A percentile compares a stretch with the other conserved stretches of the same genome.
Evolutionary conservation across 1,140 invertebrate genomes (phyloP).

Genomic region (Lasioglossum albipes): DNA sequence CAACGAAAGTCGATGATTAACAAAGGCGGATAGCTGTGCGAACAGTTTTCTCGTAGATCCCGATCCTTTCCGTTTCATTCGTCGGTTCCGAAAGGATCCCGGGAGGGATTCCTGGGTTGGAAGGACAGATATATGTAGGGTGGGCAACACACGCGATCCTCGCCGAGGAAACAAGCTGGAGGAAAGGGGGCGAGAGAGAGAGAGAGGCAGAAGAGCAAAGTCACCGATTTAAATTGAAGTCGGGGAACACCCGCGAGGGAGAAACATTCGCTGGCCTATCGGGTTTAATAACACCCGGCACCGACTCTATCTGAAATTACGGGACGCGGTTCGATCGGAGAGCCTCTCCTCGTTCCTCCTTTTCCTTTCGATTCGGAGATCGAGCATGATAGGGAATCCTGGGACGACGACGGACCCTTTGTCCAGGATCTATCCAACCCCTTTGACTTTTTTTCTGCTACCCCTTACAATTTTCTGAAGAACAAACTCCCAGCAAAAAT

Average conservation of each 20-base stretch:
- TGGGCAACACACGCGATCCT: slow-evolving; percentile 5
- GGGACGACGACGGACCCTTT: not conserved
- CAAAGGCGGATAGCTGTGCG: slow-evolving; percentile 72
- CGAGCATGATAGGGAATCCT: slow-evolving; percentile 37
- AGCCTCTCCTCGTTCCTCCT: slow-evolving; percentile 20
- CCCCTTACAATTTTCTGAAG: no score
- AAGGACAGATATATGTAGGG: slow-evolving; percentile 44
- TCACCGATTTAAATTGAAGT: slow-evolving; percentile 79
- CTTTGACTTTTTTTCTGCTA: no score
- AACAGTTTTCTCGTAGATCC: slow-evolving; percentile 60
- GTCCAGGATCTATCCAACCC: not conserved
- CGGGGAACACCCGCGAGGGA: slow-evolving; percentile 73
- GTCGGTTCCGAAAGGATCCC: slow-evolving; percentile 38
- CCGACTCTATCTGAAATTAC: slow-evolving; percentile 67
- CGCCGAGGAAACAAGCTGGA: slow-evolving; percentile 35
- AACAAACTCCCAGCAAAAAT: no score
- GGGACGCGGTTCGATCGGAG: slow-evolving; percentile 51
- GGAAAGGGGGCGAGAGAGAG: no score
- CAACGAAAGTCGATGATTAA: slow-evolving; percentile 78
- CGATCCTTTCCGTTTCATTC: slow-evolving; percentile 41
- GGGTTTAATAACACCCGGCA: slow-evolving; percentile 67
- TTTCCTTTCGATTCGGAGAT: slow-evolving; percentile 40
- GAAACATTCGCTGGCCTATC: slow-evolving; percentile 65
- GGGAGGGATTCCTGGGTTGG: slow-evolving; percentile 8
- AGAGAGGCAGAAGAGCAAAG: slow-evolving; percentile 71